Evolutionary conservation across 2,113 vertebrate genomes (phyloP), one percentile per base, ranked within the genome.

Genomic region (Gopherus flavomarginatus): DNA sequence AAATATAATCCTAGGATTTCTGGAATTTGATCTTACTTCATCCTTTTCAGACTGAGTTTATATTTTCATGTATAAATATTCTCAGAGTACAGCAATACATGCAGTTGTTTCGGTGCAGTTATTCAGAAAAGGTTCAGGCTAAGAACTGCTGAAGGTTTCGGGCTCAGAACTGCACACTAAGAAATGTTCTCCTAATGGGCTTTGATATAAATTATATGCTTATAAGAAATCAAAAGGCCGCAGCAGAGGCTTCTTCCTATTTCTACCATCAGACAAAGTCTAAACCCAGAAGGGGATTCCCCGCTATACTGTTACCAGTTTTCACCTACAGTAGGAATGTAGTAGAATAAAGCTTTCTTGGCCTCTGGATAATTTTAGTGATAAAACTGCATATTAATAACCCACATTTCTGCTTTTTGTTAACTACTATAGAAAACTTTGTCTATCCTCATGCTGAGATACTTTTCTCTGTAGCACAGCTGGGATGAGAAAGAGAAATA

Each of bases 181-280:
- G 90, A 97, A 97, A 96, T 94, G 95, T 97, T 96, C 93, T 97
- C 96, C 95, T 79, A 97, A 87, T 89, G 95, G 86, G 92, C 92
- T 97, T 96, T 94, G 88, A 95, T 2, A 3, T 98, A 97, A 98
- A 97, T 98, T 97, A 65, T 94, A 86, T 88, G 93, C 90, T 89
- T 97, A 54, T 87, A 78, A 77, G 88, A 93, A 92, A 85, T 96
- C 88, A 96, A 95, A 95, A 96, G 81, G 78, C 54, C 88, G 17
- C 44, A 90, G 50, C 65, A 54, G 72, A 96, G 79, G 56, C 89
- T 93, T 97, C 91, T 96, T 95, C 96, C 96, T 96, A 84, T 96
- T 97, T 96, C 93, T 94, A 88, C 85, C 93, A 96, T 97, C 97
- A 97, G 85, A 88, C 52, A 89, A 88, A 96, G 96, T 96, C 93